phyloP scores from a whole-genome alignment of 2,113 vertebrate species.

The Leptobrachium ailaonicum region DNA sequence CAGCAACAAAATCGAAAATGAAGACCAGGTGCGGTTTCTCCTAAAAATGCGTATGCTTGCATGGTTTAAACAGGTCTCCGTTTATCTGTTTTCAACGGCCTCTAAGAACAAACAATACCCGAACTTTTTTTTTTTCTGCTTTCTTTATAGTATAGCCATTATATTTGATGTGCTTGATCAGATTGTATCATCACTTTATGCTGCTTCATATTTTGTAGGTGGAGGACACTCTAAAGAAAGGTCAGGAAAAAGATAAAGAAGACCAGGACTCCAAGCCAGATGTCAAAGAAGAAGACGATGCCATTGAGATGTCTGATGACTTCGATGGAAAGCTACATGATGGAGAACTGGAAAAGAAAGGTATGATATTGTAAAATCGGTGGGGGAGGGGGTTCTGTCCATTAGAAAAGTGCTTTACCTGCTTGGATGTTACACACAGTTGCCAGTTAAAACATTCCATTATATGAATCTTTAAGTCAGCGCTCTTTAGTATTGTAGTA shows the following conservation, averaged over 20 bases:
- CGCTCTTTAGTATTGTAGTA: too few species aligned
- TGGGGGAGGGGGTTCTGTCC: too few species aligned
- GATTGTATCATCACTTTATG: too few species aligned
- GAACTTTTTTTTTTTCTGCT: too few species aligned
- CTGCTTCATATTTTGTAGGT: slow-evolving; percentile 66
- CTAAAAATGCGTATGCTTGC: not conserved
- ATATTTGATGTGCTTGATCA: too few species aligned
- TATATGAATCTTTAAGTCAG: too few species aligned
- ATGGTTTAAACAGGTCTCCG: not conserved
- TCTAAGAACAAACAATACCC: too few species aligned
- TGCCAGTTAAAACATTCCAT: too few species aligned
- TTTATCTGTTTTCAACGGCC: not conserved
- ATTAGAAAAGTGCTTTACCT: too few species aligned
- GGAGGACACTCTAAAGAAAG: slow-evolving; percentile 87
- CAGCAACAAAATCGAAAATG: slow-evolving; percentile 93
- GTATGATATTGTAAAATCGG: slow-evolving; percentile 59
- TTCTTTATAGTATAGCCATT: too few species aligned
- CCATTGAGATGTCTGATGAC: slow-evolving; percentile 97
- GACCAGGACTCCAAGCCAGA: slow-evolving; percentile 79
- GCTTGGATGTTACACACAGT: too few species aligned
- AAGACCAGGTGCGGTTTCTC: slow-evolving; percentile 82
- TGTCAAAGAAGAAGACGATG: slow-evolving; percentile 89
- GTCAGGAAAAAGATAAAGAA: slow-evolving; percentile 85
- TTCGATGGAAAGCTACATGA: slow-evolving; percentile 92
- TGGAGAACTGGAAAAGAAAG: slow-evolving; percentile 78